A percentile compares a stretch with the other conserved stretches of the same genome.
phyloP scores from a whole-genome alignment of 2,797 vertebrate species.

The Scolopax rusticola region DNA sequence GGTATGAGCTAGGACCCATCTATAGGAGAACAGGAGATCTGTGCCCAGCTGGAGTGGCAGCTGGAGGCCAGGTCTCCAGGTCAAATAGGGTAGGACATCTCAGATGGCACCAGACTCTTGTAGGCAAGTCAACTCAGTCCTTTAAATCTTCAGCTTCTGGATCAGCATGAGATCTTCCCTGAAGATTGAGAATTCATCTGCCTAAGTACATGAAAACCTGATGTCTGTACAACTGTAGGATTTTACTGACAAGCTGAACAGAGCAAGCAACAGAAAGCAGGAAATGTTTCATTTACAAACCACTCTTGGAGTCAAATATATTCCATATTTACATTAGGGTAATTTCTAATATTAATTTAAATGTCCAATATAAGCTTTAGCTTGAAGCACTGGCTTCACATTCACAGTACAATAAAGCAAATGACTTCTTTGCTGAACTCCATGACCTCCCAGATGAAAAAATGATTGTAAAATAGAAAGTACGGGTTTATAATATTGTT shows the following conservation, averaged over 20 bases:
- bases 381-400: background rate
- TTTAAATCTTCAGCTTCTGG: background rate
- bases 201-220: background rate
- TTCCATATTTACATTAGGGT: constrained; percentile 36
- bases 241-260: background rate
- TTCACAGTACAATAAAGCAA: constrained; percentile 27
- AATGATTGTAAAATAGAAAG: background rate
- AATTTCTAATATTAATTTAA: constrained; percentile 30
- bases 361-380: background rate
- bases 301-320: background rate
- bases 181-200: background rate
- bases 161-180: background rate
- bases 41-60: background rate
- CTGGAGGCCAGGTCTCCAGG: background rate
- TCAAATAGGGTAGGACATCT: background rate
- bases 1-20: background rate
- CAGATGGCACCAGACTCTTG: background rate
- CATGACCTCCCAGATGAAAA: constrained; percentile 2
- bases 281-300: constrained; percentile 38
- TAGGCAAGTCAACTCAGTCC: background rate
- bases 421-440: background rate
- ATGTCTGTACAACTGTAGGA: background rate
- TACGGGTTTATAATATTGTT: background rate
- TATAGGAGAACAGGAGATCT: background rate
- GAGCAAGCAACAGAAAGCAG: background rate